Conservation (phyloP, 2,113 vertebrate genomes). For the Pelusios castaneus region DNA sequence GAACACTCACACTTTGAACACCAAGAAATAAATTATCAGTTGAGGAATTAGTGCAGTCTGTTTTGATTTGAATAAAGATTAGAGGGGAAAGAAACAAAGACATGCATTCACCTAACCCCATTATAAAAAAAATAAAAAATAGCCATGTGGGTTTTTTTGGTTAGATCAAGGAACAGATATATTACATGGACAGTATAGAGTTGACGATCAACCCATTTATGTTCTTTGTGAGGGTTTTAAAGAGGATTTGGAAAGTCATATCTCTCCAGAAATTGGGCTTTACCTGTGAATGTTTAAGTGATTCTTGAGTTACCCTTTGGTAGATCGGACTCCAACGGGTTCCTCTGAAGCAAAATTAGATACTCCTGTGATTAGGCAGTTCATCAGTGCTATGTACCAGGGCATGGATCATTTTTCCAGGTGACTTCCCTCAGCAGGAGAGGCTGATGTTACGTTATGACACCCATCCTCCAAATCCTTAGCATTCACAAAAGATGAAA, state of each 20-base stretch:
- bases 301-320: conserved; percentile 62
- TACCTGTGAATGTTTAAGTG: conserved; percentile 64
- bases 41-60: conserved; percentile 67
- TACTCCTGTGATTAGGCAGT: not conserved
- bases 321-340: conserved; percentile 41
- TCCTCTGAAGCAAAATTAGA: conserved; percentile 66
- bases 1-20: conserved; percentile 69
- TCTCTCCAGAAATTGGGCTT: conserved; percentile 12
- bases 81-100: conserved; percentile 72
- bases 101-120: conserved; percentile 50
- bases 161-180: conserved; percentile 63
- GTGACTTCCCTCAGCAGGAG: conserved; percentile 46
- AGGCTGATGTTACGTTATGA: conserved; percentile 17
- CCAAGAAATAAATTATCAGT: conserved; percentile 75
- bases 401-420: conserved; percentile 38
- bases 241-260: conserved; percentile 63
- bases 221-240: conserved; percentile 53
- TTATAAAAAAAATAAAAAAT: conserved; percentile 61
- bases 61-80: conserved; percentile 82
- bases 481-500: conserved; percentile 35
- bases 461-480: conserved; percentile 25
- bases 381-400: conserved; percentile 42
- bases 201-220: conserved; percentile 54
- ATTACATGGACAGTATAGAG: conserved; percentile 66
- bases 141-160: conserved; percentile 34